Evolutionary conservation across 2,113 vertebrate genomes (phyloP).

Genomic region (Colinus virginianus): DNA sequence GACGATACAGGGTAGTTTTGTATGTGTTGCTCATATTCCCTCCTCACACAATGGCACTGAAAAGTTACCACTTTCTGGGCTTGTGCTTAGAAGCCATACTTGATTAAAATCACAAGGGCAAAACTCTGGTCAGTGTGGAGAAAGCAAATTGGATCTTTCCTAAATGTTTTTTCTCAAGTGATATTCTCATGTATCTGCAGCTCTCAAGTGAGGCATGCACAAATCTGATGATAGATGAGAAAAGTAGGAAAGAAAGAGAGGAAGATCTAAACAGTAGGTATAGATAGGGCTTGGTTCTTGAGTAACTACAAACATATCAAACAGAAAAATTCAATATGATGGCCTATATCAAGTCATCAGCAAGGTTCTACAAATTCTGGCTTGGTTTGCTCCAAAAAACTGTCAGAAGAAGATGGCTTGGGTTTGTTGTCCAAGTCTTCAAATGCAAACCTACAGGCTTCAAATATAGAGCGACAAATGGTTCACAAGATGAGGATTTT

Average conservation of each 20-base stretch:
- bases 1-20: neutral
- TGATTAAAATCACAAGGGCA: neutral
- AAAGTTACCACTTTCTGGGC: neutral
- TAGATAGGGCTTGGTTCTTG: neutral
- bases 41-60: neutral
- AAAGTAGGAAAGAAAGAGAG: neutral
- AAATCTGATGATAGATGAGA: neutral
- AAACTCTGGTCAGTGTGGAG: neutral
- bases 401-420: neutral
- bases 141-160: neutral
- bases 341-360: neutral
- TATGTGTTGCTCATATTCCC: neutral
- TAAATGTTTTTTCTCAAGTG: neutral
- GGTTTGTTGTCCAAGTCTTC: neutral
- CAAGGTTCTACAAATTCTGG: neutral
- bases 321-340: neutral
- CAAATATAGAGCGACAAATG: neutral
- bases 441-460: neutral
- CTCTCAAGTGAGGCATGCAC: rapidly evolving
- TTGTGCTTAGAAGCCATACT: neutral
- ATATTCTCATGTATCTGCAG: neutral
- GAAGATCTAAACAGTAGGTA: neutral
- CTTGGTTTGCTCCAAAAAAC: neutral
- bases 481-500: neutral
- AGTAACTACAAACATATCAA: neutral